A percentile compares a stretch with the other conserved stretches of the same genome.
Evolutionary conservation across 2,113 vertebrate species (phyloP).

Genomic region (Lepidiolamprologus cunningtoni): DNA sequence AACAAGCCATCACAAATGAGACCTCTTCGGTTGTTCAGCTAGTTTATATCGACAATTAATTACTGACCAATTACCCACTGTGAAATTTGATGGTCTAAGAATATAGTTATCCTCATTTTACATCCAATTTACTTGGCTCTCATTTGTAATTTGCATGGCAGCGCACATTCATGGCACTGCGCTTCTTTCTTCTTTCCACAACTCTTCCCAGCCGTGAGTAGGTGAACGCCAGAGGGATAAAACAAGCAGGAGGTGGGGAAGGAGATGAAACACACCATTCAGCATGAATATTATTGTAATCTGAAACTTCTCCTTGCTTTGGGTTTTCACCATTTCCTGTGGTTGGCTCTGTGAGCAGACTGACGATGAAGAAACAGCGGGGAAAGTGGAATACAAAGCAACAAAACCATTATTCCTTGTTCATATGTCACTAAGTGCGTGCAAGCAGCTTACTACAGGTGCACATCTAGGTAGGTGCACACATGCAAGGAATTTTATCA

Average conservation of each 20-base stretch:
- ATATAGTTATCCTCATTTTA: not conserved
- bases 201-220: not conserved
- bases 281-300: conserved; percentile 34
- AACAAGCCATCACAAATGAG: not conserved
- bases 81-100: not conserved
- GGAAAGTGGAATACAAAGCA: conserved; percentile 15
- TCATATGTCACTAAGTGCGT: not conserved
- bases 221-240: not conserved
- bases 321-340: conserved; percentile 12
- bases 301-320: conserved; percentile 6
- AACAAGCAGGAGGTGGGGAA: not conserved
- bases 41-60: not conserved
- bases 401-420: not conserved
- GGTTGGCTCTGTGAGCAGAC: conserved; percentile 16
- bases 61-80: not conserved
- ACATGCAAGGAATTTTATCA: not conserved
- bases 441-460: not conserved
- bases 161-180: not conserved
- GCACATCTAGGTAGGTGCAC: not conserved
- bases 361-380: not conserved
- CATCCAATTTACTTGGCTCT: not conserved
- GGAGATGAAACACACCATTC: conserved; percentile 13
- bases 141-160: not conserved
- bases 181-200: not conserved
- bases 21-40: not conserved